Evolutionary conservation across 1,140 invertebrate species (phyloP), one percentile per base, ranked within the genome.

Genomic region (Rhopalosiphum padi): DNA sequence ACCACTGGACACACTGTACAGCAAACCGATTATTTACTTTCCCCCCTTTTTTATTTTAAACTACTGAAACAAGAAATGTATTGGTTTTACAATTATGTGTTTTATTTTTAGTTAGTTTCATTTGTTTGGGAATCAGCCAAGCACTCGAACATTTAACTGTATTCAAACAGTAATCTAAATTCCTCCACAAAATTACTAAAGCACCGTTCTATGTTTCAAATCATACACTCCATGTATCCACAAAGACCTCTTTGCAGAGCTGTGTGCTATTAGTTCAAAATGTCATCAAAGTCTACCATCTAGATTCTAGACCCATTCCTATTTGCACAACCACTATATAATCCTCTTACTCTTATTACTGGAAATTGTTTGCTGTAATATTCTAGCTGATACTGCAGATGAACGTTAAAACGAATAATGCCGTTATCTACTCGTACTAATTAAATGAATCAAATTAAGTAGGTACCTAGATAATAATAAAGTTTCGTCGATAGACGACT

Each of bases 101-200:
- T 77, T n/a, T 77, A 77, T 77, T 77, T 77, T 77, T 77, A 77
- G 60, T 77, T 77, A n/a, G 60, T 77, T 77, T 77, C 30, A n/a
- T 77, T 77, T 77, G 60, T 77, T 77, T 77, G 60, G 60, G 4
- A 77, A 77, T 77, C 30, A 77, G 60, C 60, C 60, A 77, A n/a
- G n/a, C n/a, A n/a, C 60, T 77, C 60, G 6, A 77, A 77, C 60
- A n/a, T 77, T 77, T 77, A 77, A 77, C 60, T 77, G 30, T 77
- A 77, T 77, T 77, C 60, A 77, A 77, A 77, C 60, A n/a, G 60
- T n/a, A 77, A 77, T 77, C 60, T 77, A 77, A 77, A 77, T 77
- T 77, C 60, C n/a, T n/a, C 30, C n/a, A 18, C 30, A 77, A 77
- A 77, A 77, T 77, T 77, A 77, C 60, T 21, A 35, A 77, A 77